Base-by-base conservation (phyloP, 1,140 invertebrate genomes). In the Pararge aegeria region DNA sequence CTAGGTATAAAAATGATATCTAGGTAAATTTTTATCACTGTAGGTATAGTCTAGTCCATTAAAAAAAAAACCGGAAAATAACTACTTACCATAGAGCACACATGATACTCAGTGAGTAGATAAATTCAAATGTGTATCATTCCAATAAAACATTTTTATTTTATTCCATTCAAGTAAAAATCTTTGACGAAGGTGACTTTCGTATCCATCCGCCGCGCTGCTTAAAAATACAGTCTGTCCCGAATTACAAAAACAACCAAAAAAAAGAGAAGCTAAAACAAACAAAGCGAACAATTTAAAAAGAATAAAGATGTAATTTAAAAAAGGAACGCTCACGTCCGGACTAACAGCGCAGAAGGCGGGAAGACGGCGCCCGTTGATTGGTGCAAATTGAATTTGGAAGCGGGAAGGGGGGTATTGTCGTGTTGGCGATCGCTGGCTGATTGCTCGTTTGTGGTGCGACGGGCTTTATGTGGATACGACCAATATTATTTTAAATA, bases 341-440 rank as follows among this genome's bases (percentile, higher is more conserved):
- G 70, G 64, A 65, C 46, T 70, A 70, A 70, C 67, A 61, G 73
- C 70, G 72, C 73, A 71, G 77, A 80, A 86, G 82, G 83, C 83
- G 83, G 83, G 80, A 88, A 88, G 85, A 85, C 83, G 75, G 66
- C 74, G 71, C 72, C 69, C 77, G 80, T 81, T 88, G 85, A 88
- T 88, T 88, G 85, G 83, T 88, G 83, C 83, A 88, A 88, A 88
- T 88, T 87, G 81, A 83, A 88, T 88, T 88, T 88, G 83, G 78
- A 75, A 83, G 78, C 76, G 78, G 61, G 62, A 34, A 52, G 68
- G 63, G 73, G 76, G 79, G 81, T 83, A 83, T 86, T 88, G 85
- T 86, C 85, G 85, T 83, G 85, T 84, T 78, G 81, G 80, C 85
- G 85, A 86, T 87, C 80, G 81, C 73, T 83, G 75, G 80, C 85